phyloP scores from a whole-genome alignment of 2,797 vertebrate genomes.

The Acomys russatus region DNA sequence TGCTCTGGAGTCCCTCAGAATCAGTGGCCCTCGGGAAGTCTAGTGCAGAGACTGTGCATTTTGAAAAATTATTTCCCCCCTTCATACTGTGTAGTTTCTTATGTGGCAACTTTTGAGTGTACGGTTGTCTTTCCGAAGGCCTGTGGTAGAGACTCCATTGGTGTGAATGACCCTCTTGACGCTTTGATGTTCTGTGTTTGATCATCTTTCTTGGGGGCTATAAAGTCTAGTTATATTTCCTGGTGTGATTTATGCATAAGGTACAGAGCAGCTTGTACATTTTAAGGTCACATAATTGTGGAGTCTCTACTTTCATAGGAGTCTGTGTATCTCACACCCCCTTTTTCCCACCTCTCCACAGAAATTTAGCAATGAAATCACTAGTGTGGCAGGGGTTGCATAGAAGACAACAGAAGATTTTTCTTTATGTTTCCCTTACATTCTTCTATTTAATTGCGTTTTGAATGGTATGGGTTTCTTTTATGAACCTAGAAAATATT shows the following conservation, averaged over 20 bases:
- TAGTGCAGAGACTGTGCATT: background rate
- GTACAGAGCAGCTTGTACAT: background rate
- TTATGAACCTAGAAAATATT: background rate
- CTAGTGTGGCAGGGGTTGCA: background rate
- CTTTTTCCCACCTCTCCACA: background rate
- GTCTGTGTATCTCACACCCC: background rate
- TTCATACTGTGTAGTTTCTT: background rate
- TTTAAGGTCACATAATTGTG: background rate
- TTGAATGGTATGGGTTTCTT: constrained; percentile 39
- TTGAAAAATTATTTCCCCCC: constrained; percentile 25
- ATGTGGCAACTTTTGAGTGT: background rate
- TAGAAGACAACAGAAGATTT: background rate
- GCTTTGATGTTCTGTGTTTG: background rate
- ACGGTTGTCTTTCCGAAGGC: background rate
- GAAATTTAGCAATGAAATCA: constrained; percentile 20
- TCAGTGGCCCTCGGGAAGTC: background rate
- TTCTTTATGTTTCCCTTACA: background rate
- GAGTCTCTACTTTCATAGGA: background rate
- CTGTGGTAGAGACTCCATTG: constrained; percentile 36
- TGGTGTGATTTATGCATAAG: background rate
- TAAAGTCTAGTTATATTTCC: background rate
- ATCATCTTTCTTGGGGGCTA: background rate
- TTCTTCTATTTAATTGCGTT: background rate
- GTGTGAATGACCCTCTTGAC: background rate
- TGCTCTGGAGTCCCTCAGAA: background rate